phyloP scores from a whole-genome alignment of 2,113 vertebrate species.

The Dromiciops gliroides region DNA sequence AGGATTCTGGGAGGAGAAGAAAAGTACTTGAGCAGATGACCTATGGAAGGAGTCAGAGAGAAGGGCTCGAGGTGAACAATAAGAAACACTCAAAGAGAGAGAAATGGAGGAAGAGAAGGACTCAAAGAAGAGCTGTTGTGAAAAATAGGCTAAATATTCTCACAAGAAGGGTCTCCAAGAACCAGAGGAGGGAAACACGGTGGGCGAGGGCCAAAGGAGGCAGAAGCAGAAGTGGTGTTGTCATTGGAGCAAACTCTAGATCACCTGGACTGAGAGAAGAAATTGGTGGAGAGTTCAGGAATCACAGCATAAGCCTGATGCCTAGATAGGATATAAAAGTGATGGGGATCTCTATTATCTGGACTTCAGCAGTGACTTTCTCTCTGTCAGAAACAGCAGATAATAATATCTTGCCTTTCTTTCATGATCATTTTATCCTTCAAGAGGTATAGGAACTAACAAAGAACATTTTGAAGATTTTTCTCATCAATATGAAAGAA shows the following conservation, averaged over 20 bases:
- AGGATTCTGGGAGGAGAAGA: too few species aligned
- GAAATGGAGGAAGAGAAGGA: background rate
- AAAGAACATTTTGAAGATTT: background rate
- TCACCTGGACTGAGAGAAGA: background rate
- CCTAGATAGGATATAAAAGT: too few species aligned
- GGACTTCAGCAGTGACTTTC: too few species aligned
- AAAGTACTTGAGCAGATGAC: background rate
- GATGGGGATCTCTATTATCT: too few species aligned
- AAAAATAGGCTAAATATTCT: background rate
- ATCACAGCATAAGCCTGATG: too few species aligned
- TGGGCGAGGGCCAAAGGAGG: background rate
- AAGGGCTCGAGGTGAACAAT: background rate
- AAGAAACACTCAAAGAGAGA: background rate
- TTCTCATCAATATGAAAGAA: background rate
- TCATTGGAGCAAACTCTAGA: background rate
- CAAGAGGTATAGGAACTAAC: background rate
- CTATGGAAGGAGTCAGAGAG: background rate
- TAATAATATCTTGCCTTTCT: too few species aligned
- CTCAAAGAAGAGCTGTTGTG: background rate
- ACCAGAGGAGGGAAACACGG: background rate
- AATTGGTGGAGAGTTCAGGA: too few species aligned
- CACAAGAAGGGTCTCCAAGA: background rate
- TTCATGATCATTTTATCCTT: too few species aligned
- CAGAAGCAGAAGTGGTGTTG: background rate
- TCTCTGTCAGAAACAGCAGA: too few species aligned